Evolutionary conservation across 2,797 vertebrate genomes (phyloP).

Genomic region (Kryptopterus vitreolus): DNA sequence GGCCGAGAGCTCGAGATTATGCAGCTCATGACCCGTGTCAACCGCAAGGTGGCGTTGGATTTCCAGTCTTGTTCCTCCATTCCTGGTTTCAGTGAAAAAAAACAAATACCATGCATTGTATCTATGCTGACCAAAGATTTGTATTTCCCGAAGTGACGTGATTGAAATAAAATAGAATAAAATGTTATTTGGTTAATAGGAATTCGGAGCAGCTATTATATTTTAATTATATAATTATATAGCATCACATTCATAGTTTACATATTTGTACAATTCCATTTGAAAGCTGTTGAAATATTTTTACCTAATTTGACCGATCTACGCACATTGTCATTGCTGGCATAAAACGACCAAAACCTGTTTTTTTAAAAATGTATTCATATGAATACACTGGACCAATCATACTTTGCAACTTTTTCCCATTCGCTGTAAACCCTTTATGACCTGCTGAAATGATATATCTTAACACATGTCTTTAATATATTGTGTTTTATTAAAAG

Average conservation of each 20-base stretch:
- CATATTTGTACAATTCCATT: not conserved
- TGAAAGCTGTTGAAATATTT: not conserved
- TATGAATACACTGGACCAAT: not conserved
- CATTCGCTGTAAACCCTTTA: not conserved
- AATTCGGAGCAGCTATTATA: no score
- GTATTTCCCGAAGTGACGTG: slow-evolving; percentile 72
- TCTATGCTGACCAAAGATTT: slow-evolving; percentile 94
- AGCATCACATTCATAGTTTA: no score
- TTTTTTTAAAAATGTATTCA: not conserved
- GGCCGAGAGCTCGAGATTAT: slow-evolving; percentile 79
- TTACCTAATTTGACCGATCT: not conserved
- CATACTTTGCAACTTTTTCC: not conserved
- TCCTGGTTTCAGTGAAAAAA: slow-evolving; percentile 75
- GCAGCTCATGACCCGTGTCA: slow-evolving; percentile 90
- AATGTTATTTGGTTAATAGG: not conserved
- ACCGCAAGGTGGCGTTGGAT: slow-evolving; percentile 80
- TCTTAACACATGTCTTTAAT: not conserved
- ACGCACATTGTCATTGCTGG: not conserved
- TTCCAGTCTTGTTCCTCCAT: slow-evolving; percentile 79
- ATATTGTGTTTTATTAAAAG: not conserved
- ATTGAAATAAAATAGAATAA: not conserved
- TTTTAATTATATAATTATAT: no score
- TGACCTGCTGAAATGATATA: not conserved
- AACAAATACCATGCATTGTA: slow-evolving; percentile 90
- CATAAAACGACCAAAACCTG: not conserved